phyloP scores from a whole-genome alignment of 2,797 vertebrate genomes.

The Gymnoscopelus braueri region DNA sequence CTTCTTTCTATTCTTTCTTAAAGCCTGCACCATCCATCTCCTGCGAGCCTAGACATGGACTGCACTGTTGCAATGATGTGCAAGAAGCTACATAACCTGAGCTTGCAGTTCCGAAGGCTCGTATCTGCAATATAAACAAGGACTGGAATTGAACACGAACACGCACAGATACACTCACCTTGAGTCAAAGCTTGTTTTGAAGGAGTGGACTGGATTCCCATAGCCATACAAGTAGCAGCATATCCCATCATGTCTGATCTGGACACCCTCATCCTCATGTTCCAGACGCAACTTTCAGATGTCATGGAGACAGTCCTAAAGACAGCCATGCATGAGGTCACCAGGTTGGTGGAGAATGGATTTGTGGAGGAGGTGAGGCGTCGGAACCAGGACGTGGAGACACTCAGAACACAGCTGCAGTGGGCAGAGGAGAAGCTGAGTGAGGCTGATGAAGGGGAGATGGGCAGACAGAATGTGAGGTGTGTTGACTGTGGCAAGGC shows the following conservation, averaged over 20 bases:
- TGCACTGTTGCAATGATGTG: no score
- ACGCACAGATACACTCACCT: no score
- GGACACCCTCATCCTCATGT: conserved; percentile 76
- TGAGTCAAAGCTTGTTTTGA: no score
- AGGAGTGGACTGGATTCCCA: no score
- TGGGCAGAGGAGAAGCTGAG: conserved; percentile 65
- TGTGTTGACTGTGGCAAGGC: conserved; percentile 56
- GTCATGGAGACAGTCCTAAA: conserved; percentile 83
- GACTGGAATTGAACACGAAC: no score
- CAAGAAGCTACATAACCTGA: no score
- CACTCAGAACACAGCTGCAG: conserved; percentile 72
- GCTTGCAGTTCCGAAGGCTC: no score
- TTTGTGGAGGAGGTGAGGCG: conserved; percentile 78
- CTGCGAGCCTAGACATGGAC: no score
- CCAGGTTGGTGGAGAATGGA: conserved; percentile 79
- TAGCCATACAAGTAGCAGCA: no score
- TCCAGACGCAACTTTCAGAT: conserved; percentile 81
- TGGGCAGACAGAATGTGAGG: conserved; percentile 29
- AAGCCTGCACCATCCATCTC: no score
- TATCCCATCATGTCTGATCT: conserved; percentile 67
- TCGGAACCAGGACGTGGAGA: conserved; percentile 72
- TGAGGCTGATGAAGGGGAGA: conserved; percentile 25
- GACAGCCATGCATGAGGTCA: conserved; percentile 81
- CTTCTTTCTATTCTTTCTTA: no score
- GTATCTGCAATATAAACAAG: no score